Conservation (phyloP, 2,113 vertebrate species). For the Pristiophorus japonicus region DNA sequence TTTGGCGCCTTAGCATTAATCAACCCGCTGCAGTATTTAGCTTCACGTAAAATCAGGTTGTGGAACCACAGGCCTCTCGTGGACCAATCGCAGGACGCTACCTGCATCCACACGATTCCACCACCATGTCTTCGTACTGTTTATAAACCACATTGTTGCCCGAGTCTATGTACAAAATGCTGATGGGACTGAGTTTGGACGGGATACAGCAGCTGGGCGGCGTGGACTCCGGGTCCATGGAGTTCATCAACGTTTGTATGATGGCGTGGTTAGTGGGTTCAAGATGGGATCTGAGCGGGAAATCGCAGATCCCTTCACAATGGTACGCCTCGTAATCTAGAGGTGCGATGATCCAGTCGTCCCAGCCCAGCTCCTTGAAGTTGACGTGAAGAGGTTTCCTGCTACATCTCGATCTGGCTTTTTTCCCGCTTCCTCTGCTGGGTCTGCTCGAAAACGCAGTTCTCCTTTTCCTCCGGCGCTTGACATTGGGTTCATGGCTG, state of each 20-base stretch:
- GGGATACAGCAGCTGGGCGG: slow-evolving; percentile 81
- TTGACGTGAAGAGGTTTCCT: slow-evolving; percentile 73
- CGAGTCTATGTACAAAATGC: slow-evolving; percentile 79
- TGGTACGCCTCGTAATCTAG: slow-evolving; percentile 79
- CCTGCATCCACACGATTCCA: slow-evolving; percentile 81
- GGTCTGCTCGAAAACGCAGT: slow-evolving; percentile 46
- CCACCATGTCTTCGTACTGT: slow-evolving; percentile 85
- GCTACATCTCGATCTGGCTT: slow-evolving; percentile 67
- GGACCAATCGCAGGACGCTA: slow-evolving; percentile 51
- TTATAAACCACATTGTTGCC: slow-evolving; percentile 85
- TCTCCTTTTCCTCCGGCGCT: slow-evolving; percentile 53
- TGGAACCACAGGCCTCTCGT: background rate
- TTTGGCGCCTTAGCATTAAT: background rate
- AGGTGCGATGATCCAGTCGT: slow-evolving; percentile 83
- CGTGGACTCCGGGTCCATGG: slow-evolving; percentile 75
- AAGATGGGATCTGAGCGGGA: slow-evolving; percentile 76
- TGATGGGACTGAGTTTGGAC: slow-evolving; percentile 77
- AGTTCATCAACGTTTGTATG: slow-evolving; percentile 82
- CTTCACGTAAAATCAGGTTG: background rate
- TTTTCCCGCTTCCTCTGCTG: slow-evolving; percentile 55
- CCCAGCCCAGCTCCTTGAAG: slow-evolving; percentile 84
- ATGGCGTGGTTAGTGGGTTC: slow-evolving; percentile 84
- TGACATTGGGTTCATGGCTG: slow-evolving; percentile 41
- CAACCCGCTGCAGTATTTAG: slow-evolving; percentile 19
- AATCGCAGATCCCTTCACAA: slow-evolving; percentile 77